Evolutionary conservation across 2,113 vertebrate genomes (phyloP).

Genomic region (Pyxicephalus adspersus): DNA sequence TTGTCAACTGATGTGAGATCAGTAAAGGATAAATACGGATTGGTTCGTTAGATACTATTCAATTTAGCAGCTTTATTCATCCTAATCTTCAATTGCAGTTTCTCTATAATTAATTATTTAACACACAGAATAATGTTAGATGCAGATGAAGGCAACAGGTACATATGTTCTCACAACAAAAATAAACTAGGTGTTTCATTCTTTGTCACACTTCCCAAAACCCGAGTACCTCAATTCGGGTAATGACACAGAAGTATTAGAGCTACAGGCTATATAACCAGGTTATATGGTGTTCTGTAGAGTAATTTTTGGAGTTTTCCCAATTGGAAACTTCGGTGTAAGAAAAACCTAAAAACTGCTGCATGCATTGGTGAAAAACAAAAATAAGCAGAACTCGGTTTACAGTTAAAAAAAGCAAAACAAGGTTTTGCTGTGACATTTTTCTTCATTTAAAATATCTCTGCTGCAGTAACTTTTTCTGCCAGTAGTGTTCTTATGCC

Average conservation of each 20-base stretch:
- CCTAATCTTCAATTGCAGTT: neutral
- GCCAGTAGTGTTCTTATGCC: no score
- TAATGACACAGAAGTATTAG: constrained; percentile 15
- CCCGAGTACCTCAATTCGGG: neutral
- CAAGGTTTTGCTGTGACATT: no score
- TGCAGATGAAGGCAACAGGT: neutral
- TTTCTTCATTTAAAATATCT: no score
- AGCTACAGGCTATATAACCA: neutral
- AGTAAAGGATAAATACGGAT: neutral
- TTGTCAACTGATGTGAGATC: neutral
- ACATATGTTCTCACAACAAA: neutral
- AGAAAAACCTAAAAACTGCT: neutral
- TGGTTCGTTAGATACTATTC: no score
- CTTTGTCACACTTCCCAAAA: neutral
- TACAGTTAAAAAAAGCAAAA: no score
- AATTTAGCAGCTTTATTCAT: neutral
- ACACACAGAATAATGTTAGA: neutral
- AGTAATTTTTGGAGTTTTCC: neutral
- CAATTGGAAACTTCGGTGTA: neutral
- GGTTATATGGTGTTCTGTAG: neutral
- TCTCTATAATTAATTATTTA: neutral
- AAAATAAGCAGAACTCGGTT: no score
- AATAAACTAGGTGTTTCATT: neutral
- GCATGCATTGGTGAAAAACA: no score
- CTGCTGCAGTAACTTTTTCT: no score